Conservation (phyloP, 2,113 vertebrate species). For the Xenopus borealis region DNA sequence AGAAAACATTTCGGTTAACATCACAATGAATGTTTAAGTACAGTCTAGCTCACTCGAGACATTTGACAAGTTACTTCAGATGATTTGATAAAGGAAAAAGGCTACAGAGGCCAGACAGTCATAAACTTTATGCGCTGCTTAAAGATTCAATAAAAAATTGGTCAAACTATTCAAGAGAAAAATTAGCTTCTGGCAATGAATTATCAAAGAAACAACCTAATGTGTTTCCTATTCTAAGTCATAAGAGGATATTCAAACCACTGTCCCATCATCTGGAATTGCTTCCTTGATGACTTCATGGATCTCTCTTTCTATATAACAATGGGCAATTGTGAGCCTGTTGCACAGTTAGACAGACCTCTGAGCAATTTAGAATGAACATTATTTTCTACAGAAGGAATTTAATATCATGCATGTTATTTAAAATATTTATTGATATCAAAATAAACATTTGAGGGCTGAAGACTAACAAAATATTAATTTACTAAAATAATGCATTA, state of each 20-base stretch:
- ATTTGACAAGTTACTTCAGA: conserved; percentile 1
- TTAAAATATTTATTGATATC: not conserved
- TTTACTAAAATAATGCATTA: no score
- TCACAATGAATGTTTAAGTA: no score
- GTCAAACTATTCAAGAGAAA: conserved; percentile 51
- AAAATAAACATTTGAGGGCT: not conserved
- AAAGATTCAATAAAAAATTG: conserved; percentile 49
- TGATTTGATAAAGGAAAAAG: conserved; percentile 40
- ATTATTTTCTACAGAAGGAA: not conserved
- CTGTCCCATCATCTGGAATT: conserved; percentile 56
- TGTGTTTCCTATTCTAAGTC: conserved; percentile 40
- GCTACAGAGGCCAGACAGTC: conserved; percentile 39
- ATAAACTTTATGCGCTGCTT: conserved; percentile 39
- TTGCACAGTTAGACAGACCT: conserved; percentile 8
- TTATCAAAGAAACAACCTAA: conserved; percentile 53
- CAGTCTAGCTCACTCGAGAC: not conserved
- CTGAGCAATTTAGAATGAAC: conserved; percentile 9
- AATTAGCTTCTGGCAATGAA: conserved; percentile 52
- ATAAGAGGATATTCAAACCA: conserved; percentile 59
- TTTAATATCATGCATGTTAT: not conserved
- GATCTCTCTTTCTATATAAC: conserved; percentile 14
- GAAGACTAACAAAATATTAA: no score
- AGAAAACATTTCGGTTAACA: no score
- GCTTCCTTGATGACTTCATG: conserved; percentile 54
- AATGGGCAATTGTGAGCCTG: conserved; percentile 24